These are phyloP conservation scores for Rhamnusium bicolor DNA, from an alignment of 2,888 invertebrate species.

Conservation along the genomic window DNA sequence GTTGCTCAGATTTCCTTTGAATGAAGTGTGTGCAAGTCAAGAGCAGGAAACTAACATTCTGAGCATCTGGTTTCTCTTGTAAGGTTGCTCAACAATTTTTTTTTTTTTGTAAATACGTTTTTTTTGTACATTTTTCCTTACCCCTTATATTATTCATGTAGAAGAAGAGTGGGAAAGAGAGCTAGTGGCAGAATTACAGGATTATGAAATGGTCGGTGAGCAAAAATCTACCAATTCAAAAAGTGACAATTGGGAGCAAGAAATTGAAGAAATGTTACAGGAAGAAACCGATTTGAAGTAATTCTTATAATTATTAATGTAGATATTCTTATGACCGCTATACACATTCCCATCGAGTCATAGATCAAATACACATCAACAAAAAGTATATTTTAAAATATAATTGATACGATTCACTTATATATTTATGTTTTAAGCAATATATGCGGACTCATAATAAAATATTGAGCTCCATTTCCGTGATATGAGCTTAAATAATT, in stretches of 20 bases:
- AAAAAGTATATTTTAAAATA: constrained; percentile 7
- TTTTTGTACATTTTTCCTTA: constrained; percentile 61
- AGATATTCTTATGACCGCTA: constrained; percentile 42
- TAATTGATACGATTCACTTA: no score
- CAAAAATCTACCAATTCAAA: constrained; percentile 71
- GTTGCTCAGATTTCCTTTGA: constrained; percentile 57
- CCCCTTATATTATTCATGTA: constrained; percentile 62
- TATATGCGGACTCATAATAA: no score
- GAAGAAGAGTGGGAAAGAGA: constrained; percentile 97
- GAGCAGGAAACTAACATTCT: constrained; percentile 65
- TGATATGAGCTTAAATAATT: no score
- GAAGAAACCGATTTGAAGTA: constrained; percentile 68
- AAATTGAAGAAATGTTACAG: constrained; percentile 69
- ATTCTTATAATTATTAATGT: constrained; percentile 42
- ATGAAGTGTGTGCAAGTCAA: constrained; percentile 42
- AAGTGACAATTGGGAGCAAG: constrained; percentile 69
- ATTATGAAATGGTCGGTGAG: constrained; percentile 90
- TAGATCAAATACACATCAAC: constrained; percentile 2
- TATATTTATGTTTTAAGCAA: no score
- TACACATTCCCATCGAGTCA: constrained; percentile 31
- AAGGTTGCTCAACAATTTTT: constrained; percentile 55
- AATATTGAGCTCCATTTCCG: no score
- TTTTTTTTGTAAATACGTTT: constrained; percentile 48
- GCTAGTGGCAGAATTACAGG: constrained; percentile 94
- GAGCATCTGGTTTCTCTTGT: constrained; percentile 60